Base-by-base conservation (phyloP, 2,888 invertebrate genomes). In the Gymnoscelis rufifasciata region DNA sequence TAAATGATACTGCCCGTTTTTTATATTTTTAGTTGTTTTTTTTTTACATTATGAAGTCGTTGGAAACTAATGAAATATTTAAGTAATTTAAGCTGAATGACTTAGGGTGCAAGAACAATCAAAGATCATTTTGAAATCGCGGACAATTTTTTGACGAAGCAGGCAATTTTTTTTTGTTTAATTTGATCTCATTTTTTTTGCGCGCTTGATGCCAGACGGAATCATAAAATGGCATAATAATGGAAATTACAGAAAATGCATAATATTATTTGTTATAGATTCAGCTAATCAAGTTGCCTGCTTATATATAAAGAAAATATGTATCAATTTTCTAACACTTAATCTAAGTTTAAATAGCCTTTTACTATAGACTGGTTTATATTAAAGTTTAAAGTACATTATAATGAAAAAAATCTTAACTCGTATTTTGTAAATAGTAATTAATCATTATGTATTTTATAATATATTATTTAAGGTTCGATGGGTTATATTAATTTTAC, bases 361-460 rank as follows among this genome's bases (percentile, higher is more conserved):
- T 86, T n/a, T 87, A 83, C 78, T 83, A 88, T 88, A 87, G 88
- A 88, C 88, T 88, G 88, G 86, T 78, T 80, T 83, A 82, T 81
- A 82, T 80, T 83, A 84, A 81, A 77, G 74, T 79, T 82, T 82
- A 82, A 74, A 71, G 80, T 79, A 80, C 71, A 76, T 78, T 48
- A 56, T 67, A 66, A 81, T 36, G 50, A 50, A 50, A 45, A 49
- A 83, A 83, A 81, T 72, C 82, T 80, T 86, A 84, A 87, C 83
- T 83, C 71, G 86, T 86, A 88, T 84, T 82, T 82, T 87, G 88
- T 88, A 87, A 82, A 88, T 88, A 88, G 83, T 80, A 83, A 84
- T 75, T 87, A 87, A 86, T 83, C 82, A 74, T 86, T 52, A 87
- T 88, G 87, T 88, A 87, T 87, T 87, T 86, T 87, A 84, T 86